These are phyloP conservation scores for Tapirus indicus DNA, from an alignment of 2,797 vertebrate species.

Conservation along the genomic window DNA sequence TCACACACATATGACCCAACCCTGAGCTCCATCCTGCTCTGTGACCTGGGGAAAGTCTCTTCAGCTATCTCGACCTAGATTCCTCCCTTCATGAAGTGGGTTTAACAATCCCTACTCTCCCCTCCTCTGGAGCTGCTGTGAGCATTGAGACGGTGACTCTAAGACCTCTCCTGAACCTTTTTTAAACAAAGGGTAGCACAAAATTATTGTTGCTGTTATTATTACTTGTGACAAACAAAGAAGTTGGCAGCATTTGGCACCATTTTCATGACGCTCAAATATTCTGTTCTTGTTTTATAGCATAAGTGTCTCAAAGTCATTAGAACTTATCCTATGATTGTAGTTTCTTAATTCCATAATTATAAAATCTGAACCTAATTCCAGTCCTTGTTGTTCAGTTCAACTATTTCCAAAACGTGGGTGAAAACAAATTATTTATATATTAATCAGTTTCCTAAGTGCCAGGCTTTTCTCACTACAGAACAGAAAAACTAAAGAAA, in stretches of 20 bases:
- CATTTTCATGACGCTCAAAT: background rate
- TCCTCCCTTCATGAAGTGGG: background rate
- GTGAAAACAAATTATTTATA: background rate
- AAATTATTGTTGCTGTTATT: background rate
- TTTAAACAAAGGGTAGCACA: background rate
- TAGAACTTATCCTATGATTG: background rate
- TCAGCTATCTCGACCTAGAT: background rate
- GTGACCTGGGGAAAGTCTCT: background rate
- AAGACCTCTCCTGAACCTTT: background rate
- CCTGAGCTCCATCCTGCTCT: background rate
- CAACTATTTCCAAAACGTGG: background rate
- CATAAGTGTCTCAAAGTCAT: background rate
- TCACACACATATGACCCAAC: background rate
- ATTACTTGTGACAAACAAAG: background rate
- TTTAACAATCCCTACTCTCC: background rate
- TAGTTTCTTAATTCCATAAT: background rate
- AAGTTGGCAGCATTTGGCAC: background rate
- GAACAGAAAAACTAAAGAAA: background rate
- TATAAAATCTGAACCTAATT: background rate
- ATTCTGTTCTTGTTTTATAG: background rate
- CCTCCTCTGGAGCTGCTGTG: background rate
- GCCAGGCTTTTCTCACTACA: background rate
- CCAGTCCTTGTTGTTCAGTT: background rate
- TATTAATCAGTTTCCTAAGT: background rate
- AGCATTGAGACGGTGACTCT: background rate